Conservation (phyloP, 2,888 invertebrate genomes). For the Pterostichus madidus region DNA sequence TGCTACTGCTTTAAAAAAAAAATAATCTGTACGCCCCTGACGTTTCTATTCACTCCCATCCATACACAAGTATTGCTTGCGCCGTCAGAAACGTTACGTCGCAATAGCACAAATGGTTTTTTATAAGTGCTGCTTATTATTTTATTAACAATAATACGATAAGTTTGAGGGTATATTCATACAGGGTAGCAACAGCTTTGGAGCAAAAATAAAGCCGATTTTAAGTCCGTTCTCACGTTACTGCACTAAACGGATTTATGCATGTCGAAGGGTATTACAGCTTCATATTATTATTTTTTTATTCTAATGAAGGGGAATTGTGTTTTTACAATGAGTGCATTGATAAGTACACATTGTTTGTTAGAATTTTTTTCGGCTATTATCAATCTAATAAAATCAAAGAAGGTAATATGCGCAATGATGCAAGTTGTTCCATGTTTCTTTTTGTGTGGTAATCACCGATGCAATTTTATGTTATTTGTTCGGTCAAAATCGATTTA, state of each 20-base stretch:
- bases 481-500: constrained; percentile 48
- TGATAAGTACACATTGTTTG: too few species aligned
- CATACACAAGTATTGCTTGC: background rate
- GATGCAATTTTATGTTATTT: constrained; percentile 50
- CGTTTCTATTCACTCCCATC: background rate
- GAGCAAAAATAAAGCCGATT: background rate
- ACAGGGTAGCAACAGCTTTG: background rate
- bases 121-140: constrained; percentile 57
- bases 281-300: constrained; percentile 19
- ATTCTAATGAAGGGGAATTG: background rate
- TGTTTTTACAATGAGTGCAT: background rate
- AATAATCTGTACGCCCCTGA: background rate
- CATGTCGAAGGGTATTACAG: constrained; percentile 16
- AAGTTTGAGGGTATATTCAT: constrained; percentile 37
- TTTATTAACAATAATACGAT: constrained; percentile 57
- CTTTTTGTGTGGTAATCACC: constrained; percentile 22
- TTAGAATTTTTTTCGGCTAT: background rate
- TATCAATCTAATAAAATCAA: constrained; percentile 31
- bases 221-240: constrained; percentile 51
- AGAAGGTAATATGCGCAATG: background rate
- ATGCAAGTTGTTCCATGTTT: background rate
- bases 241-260: constrained; percentile 30
- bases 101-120: constrained; percentile 44
- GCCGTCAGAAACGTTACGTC: background rate
- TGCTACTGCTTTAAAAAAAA: background rate